phyloP scores from a whole-genome alignment of 2,113 vertebrate genomes.

The Dryoscopus gambensis region DNA sequence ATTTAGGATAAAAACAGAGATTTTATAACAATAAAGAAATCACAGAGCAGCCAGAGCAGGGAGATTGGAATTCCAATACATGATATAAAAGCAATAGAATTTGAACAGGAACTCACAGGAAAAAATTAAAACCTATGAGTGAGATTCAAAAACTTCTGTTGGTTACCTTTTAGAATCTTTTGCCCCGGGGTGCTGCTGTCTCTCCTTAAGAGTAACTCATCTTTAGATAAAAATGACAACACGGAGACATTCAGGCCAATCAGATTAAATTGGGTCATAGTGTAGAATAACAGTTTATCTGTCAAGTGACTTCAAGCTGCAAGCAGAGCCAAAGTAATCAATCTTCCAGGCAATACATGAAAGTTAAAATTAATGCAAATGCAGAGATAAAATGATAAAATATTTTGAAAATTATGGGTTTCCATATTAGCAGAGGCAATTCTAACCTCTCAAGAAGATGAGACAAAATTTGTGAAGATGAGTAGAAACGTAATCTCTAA shows the following conservation, averaged over 20 bases:
- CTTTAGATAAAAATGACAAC: background rate
- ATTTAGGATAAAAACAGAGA: background rate
- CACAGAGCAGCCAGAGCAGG: background rate
- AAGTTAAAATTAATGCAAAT: background rate
- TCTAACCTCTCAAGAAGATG: background rate
- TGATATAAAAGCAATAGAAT: background rate
- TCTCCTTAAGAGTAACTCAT: background rate
- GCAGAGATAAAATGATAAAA: background rate
- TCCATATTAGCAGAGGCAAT: background rate
- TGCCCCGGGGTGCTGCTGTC: background rate
- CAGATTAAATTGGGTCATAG: background rate
- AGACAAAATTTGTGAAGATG: background rate
- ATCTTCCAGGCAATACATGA: background rate
- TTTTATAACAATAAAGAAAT: background rate
- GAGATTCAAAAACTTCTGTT: background rate
- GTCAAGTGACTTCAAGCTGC: background rate
- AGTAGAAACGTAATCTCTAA: background rate
- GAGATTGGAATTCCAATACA: background rate
- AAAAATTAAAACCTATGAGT: background rate
- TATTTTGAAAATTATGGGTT: background rate
- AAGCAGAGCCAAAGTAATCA: background rate
- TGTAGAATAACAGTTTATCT: background rate
- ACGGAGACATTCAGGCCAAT: background rate
- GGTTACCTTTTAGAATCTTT: background rate
- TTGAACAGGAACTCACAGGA: background rate